A percentile compares a stretch with the other conserved stretches of the same genome.
phyloP scores from a whole-genome alignment of 2,113 vertebrate genomes.

The Ellobius talpinus region DNA sequence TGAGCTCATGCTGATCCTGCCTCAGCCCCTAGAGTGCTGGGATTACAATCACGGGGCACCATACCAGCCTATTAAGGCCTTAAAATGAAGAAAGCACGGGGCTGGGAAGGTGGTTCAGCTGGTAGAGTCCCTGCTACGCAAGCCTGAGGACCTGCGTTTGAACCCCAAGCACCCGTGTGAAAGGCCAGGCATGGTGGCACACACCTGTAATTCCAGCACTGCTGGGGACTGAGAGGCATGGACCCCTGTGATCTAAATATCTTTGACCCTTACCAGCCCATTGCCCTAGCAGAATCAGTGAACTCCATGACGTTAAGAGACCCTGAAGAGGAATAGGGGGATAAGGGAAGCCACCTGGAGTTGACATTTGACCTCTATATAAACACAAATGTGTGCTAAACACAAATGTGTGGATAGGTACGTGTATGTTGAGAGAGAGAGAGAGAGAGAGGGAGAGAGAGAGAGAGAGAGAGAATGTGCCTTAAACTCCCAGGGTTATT shows the following conservation, averaged over 20 bases:
- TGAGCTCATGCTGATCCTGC: background rate
- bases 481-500: background rate
- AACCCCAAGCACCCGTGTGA: background rate
- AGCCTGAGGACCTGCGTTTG: background rate
- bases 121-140: background rate
- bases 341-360: too few species aligned
- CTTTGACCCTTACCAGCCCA: background rate
- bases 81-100: background rate
- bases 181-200: background rate
- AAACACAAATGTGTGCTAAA: too few species aligned
- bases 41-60: background rate
- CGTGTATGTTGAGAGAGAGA: background rate
- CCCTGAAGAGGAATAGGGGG: background rate
- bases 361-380: background rate
- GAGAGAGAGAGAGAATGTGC: background rate
- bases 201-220: background rate
- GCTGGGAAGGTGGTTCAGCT: background rate
- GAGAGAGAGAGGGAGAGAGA: background rate
- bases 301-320: background rate
- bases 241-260: background rate
- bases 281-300: background rate
- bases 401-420: too few species aligned
- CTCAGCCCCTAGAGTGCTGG: background rate
- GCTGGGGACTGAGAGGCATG: background rate
- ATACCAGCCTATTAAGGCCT: background rate